phyloP scores from a whole-genome alignment of 2,888 invertebrate genomes.

The Epinotia nisella region DNA sequence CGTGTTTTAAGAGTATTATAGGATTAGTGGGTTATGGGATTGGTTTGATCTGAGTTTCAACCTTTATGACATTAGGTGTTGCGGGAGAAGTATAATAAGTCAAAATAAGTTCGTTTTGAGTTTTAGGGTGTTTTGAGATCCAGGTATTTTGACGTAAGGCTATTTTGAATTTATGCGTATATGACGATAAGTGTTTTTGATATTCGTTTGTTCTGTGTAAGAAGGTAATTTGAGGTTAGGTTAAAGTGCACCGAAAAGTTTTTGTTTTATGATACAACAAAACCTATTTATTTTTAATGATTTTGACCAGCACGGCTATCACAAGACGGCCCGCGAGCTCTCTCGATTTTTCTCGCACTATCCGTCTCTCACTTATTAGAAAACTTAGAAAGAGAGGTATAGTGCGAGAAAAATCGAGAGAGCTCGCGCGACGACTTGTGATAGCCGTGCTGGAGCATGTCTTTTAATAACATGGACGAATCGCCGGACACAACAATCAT shows the following conservation, averaged over 20 bases:
- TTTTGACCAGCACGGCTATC: no score
- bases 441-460: no score
- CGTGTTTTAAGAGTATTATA: slow-evolving; percentile 11
- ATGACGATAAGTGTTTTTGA: background rate
- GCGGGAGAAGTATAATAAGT: background rate
- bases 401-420: no score
- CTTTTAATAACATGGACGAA: no score
- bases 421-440: no score
- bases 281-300: no score
- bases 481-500: no score
- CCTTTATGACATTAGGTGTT: slow-evolving; percentile 9
- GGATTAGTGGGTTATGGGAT: slow-evolving; percentile 1
- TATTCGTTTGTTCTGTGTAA: background rate
- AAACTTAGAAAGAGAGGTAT: no score
- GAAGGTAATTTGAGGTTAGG: background rate
- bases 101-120: slow-evolving; percentile 7
- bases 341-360: no score
- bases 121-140: background rate
- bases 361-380: no score
- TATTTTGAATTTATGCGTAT: background rate
- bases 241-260: background rate
- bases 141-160: background rate
- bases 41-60: slow-evolving; percentile 7
- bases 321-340: no score
- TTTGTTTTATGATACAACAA: no score